These are phyloP conservation scores for Mesoligia furuncula DNA, from an alignment of 2,888 invertebrate genomes.

Conservation along the genomic window DNA sequence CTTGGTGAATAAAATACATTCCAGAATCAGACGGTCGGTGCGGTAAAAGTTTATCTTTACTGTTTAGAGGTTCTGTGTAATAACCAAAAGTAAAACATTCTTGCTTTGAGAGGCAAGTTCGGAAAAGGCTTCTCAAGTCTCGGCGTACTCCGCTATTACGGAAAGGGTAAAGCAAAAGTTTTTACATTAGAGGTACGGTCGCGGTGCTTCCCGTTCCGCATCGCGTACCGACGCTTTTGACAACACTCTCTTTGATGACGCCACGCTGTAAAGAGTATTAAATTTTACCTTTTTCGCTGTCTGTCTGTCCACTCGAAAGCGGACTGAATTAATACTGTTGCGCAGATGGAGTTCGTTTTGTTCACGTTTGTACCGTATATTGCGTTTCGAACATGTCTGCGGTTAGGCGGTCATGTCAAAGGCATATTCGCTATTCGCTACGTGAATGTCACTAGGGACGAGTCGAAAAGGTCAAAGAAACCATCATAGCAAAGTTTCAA, in stretches of 20 bases:
- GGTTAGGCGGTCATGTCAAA: conserved; percentile 78
- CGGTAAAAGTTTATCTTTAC: conserved; percentile 74
- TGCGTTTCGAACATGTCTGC: conserved; percentile 67
- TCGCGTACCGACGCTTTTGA: conserved; percentile 86
- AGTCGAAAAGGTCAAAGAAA: conserved; percentile 83
- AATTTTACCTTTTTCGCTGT: conserved; percentile 83
- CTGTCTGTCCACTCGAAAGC: conserved; percentile 81
- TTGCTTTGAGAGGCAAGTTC: conserved; percentile 86
- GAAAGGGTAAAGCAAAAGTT: conserved; percentile 88
- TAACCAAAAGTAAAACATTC: conserved; percentile 87
- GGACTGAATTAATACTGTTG: conserved; percentile 81
- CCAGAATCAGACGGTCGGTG: conserved; percentile 50
- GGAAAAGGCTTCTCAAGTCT: conserved; percentile 86
- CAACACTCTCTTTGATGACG: conserved; percentile 87
- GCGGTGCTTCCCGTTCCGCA: conserved; percentile 83
- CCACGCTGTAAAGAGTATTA: conserved; percentile 82
- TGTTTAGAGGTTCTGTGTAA: conserved; percentile 76
- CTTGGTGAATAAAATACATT: conserved; percentile 46
- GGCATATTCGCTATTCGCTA: conserved; percentile 74
- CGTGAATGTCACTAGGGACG: conserved; percentile 81
- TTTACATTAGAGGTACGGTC: conserved; percentile 86
- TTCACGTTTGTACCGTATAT: conserved; percentile 60
- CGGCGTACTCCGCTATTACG: conserved; percentile 80
- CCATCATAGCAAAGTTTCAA: conserved; percentile 79
- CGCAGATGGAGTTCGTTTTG: conserved; percentile 71